Conservation (phyloP, 1,140 invertebrate species). For the Coelopa frigida region DNA sequence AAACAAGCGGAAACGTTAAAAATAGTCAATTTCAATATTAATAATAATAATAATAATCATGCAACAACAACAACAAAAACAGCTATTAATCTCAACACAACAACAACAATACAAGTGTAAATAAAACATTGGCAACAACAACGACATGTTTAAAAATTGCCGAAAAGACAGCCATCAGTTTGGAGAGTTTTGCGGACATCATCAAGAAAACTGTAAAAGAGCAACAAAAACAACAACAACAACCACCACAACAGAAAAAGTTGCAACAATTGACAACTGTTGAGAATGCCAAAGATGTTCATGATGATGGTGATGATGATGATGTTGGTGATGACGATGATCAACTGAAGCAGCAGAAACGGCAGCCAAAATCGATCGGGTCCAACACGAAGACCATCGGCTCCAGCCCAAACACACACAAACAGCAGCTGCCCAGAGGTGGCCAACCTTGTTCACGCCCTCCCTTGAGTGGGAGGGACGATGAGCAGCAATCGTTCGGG, state of each 20-base stretch:
- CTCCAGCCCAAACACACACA: not conserved
- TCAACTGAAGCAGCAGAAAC: conserved; percentile 9
- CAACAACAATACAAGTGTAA: not conserved
- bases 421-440: conserved; percentile 2
- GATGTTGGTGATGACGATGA: conserved; percentile 32
- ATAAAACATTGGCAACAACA: too few species aligned
- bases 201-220: conserved; percentile 14
- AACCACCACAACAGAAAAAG: conserved; percentile 9
- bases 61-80: conserved; percentile 3
- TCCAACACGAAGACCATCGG: not conserved
- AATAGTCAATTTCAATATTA: too few species aligned
- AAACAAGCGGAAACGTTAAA: too few species aligned
- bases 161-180: conserved; percentile 14
- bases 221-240: too few species aligned
- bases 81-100: not conserved
- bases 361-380: not conserved
- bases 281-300: conserved; percentile 7
- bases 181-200: conserved; percentile 16
- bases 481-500: conserved; percentile 21
- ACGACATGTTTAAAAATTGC: conserved; percentile 7
- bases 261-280: not conserved
- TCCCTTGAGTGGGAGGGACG: conserved; percentile 38
- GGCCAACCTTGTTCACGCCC: conserved; percentile 32
- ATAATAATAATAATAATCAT: not conserved
- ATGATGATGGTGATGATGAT: conserved; percentile 17